Evolutionary conservation across 2,888 invertebrate genomes (phyloP).

Genomic region (Megamerina dolium): DNA sequence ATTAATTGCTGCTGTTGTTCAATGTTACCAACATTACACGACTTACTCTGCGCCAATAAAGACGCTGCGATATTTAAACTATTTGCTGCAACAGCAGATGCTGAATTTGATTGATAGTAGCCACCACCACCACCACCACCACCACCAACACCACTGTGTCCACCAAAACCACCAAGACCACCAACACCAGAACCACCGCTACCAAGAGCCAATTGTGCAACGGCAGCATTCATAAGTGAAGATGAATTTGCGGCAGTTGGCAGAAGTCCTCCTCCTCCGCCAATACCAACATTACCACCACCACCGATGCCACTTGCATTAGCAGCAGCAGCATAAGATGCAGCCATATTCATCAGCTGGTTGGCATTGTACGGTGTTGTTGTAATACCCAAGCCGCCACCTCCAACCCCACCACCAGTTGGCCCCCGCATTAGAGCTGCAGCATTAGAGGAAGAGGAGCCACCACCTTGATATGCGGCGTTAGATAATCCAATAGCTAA

Average conservation of each 20-base stretch:
- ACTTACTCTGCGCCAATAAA: constrained; percentile 82
- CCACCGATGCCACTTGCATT: constrained; percentile 9
- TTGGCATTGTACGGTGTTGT: constrained; percentile 36
- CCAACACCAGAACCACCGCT: constrained; percentile 5
- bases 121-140: constrained; percentile 41
- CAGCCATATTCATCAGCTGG: constrained; percentile 41
- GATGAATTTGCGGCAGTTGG: constrained; percentile 6
- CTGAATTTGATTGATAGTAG: constrained; percentile 48
- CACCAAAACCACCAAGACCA: neutral
- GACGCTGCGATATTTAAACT: constrained; percentile 60
- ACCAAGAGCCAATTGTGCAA: too few relatives aligned
- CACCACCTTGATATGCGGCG: too few relatives aligned
- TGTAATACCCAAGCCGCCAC: constrained; percentile 27
- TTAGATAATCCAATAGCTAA: constrained; percentile 25
- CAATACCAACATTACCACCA: constrained; percentile 3
- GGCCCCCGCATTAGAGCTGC: constrained; percentile 3
- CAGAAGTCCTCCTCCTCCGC: constrained; percentile 3
- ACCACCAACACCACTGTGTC: constrained; percentile 41
- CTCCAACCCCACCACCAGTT: constrained; percentile 12
- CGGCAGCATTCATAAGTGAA: constrained; percentile 10
- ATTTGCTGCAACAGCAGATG: too few relatives aligned
- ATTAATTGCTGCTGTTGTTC: too few relatives aligned
- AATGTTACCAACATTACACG: constrained; percentile 48
- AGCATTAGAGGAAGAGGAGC: too few relatives aligned
- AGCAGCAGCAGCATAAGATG: constrained; percentile 36